Conservation (phyloP, 2,113 vertebrate genomes). For the Semicossyphus pulcher region DNA sequence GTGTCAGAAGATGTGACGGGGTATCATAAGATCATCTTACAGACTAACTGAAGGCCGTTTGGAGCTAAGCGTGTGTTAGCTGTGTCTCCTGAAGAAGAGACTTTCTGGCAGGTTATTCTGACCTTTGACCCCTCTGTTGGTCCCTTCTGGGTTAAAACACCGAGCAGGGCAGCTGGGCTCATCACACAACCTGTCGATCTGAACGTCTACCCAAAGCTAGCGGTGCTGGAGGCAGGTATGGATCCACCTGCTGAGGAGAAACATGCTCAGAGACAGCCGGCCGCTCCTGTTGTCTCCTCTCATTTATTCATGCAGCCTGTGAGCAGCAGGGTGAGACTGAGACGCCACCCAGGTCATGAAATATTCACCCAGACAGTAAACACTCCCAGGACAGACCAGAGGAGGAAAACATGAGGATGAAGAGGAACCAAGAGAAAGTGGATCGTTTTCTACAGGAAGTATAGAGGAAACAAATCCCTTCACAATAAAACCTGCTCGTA, state of each 20-base stretch:
- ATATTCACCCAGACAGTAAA: slow-evolving; percentile 92
- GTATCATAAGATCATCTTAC: too few species aligned
- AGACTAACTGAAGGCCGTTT: too few species aligned
- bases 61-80: too few species aligned
- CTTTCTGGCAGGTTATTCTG: too few species aligned
- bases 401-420: slow-evolving; percentile 71
- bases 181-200: slow-evolving; percentile 2
- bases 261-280: slow-evolving; percentile 39
- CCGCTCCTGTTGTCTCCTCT: slow-evolving; percentile 55
- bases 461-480: slow-evolving; percentile 75
- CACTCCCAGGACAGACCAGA: slow-evolving; percentile 85
- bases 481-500: slow-evolving; percentile 19
- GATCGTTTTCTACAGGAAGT: slow-evolving; percentile 57
- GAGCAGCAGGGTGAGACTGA: slow-evolving; percentile 80
- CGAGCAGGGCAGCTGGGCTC: not conserved
- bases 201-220: not conserved
- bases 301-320: slow-evolving; percentile 71
- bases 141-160: too few species aligned
- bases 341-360: slow-evolving; percentile 83
- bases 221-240: not conserved
- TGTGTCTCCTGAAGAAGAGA: too few species aligned
- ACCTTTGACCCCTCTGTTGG: not conserved
- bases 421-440: slow-evolving; percentile 25
- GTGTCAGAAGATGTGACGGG: too few species aligned
- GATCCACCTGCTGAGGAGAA: slow-evolving; percentile 45